Evolutionary conservation across 1,140 invertebrate genomes (phyloP), one percentile per base, ranked within the genome.

Genomic region (Drosophila willistoni): DNA sequence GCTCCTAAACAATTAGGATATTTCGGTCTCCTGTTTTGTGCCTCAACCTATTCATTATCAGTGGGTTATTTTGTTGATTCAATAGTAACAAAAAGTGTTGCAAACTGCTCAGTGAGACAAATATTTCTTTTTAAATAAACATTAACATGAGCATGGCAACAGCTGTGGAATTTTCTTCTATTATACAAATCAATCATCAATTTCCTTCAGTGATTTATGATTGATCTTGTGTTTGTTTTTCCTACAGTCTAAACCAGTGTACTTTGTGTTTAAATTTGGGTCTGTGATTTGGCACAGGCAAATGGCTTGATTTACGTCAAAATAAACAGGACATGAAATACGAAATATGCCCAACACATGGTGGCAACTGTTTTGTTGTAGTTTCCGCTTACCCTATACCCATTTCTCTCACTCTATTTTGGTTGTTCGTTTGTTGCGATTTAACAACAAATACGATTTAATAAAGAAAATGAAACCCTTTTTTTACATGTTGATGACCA

Each of bases 361-460:
- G 59, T 19, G 22, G 72, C 59, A 66, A 76, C 33, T 47, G 34
- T 47, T 41, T 34, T n/a, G 57, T 41, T 19, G 42, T 77, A 68
- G 61, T 59, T 64, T 67, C 17, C 44, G 7, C 17, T 3, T 3
- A 9, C 5, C 44, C 17, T 9, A 6, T 9, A 9, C 7, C 7
- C 7, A 36, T 63, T 9, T 7, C 44, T 13, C 44, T 47, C 14
- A 3, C 14, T 17, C 7, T 7, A 17, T 51, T 51, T 22, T 51
- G 44, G 44, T 51, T 51, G 17, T 51, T 51, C 44, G 44, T 51
- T 51, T 51, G 44, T 71, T 66, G 57, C 79, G 84, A 86, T 81
- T 79, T 87, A 77, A 79, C 79, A 87, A 72, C 84, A 87, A 81
- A 87, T 82, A 77, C 77, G 78, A 79, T 79, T 81, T 81, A 86